Percentiles rank a stretch among this genome's conserved stretches.
These are phyloP conservation scores for Echeneis naucrates DNA, from an alignment of 2,797 vertebrate genomes.

Conservation along the genomic window DNA sequence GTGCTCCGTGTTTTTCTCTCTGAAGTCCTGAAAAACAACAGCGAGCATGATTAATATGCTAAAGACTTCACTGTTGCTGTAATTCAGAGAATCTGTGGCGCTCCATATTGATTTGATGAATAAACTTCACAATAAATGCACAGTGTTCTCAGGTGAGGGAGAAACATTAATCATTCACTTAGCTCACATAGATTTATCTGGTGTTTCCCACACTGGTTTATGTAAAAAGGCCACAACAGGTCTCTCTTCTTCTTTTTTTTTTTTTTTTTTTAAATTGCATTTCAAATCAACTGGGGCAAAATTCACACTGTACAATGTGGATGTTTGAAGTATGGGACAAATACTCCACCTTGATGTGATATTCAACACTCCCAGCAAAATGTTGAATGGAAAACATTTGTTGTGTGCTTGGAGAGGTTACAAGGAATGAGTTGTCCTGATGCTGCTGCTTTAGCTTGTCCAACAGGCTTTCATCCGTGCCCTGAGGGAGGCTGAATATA, in stretches of 20 bases:
- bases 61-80: neutral
- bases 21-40: slow-evolving; percentile 87
- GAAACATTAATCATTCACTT: slow-evolving; percentile 60
- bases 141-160: neutral
- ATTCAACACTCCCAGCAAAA: slow-evolving; percentile 93
- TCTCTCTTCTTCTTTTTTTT: too few relatives aligned
- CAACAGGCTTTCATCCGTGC: slow-evolving; percentile 89
- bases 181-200: slow-evolving; percentile 10
- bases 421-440: slow-evolving; percentile 88
- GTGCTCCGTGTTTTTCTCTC: slow-evolving; percentile 94
- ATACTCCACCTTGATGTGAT: slow-evolving; percentile 90
- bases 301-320: slow-evolving; percentile 1
- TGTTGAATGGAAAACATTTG: slow-evolving; percentile 91
- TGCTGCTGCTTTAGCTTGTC: slow-evolving; percentile 93
- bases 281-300: neutral
- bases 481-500: slow-evolving; percentile 87
- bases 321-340: slow-evolving; percentile 14
- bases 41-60: neutral
- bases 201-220: slow-evolving; percentile 59
- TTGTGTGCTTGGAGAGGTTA: slow-evolving; percentile 86
- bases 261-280: slow-evolving; percentile 12
- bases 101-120: neutral
- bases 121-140: slow-evolving; percentile 15
- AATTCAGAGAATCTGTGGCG: too few relatives aligned
- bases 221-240: slow-evolving; percentile 39